phyloP scores from a whole-genome alignment of 2,797 vertebrate species.

The Sebastes nivosus region DNA sequence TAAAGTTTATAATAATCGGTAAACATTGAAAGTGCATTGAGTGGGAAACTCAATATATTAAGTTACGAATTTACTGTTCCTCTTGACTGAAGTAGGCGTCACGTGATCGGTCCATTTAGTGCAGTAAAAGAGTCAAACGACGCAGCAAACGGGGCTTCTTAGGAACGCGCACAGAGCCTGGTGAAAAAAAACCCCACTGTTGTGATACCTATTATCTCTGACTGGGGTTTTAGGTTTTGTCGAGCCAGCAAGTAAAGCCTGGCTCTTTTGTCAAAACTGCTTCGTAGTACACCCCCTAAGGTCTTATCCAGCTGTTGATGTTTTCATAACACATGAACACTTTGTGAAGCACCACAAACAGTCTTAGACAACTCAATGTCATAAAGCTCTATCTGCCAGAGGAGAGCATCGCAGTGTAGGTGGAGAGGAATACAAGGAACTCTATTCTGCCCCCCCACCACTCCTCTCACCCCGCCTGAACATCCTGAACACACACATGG shows the following conservation, averaged over 20 bases:
- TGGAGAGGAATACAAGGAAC: conserved; percentile 36
- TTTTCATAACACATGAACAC: neutral
- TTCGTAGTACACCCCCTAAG: neutral
- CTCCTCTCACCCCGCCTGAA: neutral
- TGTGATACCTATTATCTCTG: neutral
- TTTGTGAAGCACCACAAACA: neutral
- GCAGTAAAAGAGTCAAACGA: neutral
- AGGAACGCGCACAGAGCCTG: neutral
- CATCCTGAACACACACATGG: conserved; percentile 30
- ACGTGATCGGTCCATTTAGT: neutral
- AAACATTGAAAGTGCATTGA: too few relatives aligned
- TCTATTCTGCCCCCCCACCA: conserved; percentile 12
- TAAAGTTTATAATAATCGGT: too few relatives aligned
- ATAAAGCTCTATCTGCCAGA: too few relatives aligned
- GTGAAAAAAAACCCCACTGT: neutral
- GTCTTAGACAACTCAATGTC: too few relatives aligned
- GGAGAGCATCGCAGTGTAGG: conserved; percentile 1
- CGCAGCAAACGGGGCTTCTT: too few relatives aligned
- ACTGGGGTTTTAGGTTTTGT: neutral
- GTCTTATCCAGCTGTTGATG: neutral
- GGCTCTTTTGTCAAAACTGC: neutral
- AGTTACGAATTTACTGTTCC: too few relatives aligned
- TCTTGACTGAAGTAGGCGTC: too few relatives aligned
- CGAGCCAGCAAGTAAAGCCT: neutral
- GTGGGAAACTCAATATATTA: too few relatives aligned